Percentiles rank a stretch among this genome's conserved stretches.
Conservation (phyloP, 2,113 vertebrate species). For the Nettapus auritus region DNA sequence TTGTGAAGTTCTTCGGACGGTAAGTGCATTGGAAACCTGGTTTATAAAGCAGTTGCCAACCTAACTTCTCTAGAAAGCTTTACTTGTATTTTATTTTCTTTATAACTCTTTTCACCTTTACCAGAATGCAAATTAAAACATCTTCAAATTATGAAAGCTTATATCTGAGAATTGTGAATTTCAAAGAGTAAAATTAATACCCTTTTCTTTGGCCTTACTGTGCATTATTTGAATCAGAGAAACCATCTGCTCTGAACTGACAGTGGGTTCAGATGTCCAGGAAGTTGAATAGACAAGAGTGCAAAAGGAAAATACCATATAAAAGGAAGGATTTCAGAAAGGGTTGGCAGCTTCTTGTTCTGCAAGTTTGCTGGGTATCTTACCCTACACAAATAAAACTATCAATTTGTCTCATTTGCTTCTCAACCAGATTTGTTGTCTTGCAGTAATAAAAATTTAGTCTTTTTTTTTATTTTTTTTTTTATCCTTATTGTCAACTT, state of each 20-base stretch:
- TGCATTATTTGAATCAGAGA: background rate
- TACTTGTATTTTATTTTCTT: background rate
- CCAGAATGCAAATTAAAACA: background rate
- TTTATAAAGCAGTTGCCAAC: background rate
- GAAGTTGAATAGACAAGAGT: background rate
- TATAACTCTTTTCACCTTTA: background rate
- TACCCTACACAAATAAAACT: background rate
- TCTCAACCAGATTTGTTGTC: background rate
- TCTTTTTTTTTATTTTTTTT: background rate
- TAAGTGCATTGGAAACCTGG: slow-evolving; percentile 62
- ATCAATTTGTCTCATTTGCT: background rate
- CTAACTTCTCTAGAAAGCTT: background rate
- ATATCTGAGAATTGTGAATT: background rate
- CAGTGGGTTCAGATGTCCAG: background rate
- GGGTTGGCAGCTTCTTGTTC: background rate
- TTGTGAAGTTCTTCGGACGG: slow-evolving; percentile 88
- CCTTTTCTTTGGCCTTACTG: background rate
- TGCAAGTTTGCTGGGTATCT: background rate
- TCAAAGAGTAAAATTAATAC: background rate
- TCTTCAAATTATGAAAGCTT: background rate
- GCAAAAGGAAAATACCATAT: background rate
- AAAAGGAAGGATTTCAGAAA: background rate
- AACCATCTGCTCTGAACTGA: background rate
- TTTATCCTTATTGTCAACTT: background rate
- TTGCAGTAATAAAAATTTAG: background rate